Evolutionary conservation across 2,113 vertebrate species (phyloP), one percentile per base, ranked within the genome.

Genomic region (Lasiurus borealis): DNA sequence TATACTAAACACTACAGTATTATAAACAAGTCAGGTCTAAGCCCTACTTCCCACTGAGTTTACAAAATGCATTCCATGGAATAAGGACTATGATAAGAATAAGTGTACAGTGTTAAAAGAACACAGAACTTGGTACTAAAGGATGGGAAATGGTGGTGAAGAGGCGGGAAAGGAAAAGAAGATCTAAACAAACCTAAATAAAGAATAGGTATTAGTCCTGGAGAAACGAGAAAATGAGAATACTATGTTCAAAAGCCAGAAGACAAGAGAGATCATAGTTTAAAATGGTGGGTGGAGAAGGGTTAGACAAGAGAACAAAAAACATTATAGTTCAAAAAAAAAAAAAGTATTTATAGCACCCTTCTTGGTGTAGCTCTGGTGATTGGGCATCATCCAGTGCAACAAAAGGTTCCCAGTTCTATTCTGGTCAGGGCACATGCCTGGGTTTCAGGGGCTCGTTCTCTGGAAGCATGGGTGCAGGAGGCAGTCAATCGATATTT

Each of bases 51-150:
- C 40, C 64, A 95, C 0, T 88, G 52, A 77, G n/a, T 85, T 88
- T 85, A 95, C 76, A 73, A 76, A 95, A 92, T 44, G 72, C 1
- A 87, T 34, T 78, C 31, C 44, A 75, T 23, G 54, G 59, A 88
- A 36, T 23, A 94, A 54, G 48, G 27, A 80, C 64, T 82, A 44
- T 3, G 50, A 85, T 1, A 92, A 31, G 12, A 48, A 13, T n/a
- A 52, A 46, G 54, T 31, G 23, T n/a, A 68, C 15, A 69, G 15
- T 40, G 25, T 76, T 80, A 44, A 96, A 85, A 93, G 23, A 59
- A 66, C 15, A 54, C 2, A 31, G 11, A 89, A 86, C n/a, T 54
- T 68, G 31, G 15, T 72, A 86, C 2, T 21, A 59, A 59, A 81
- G 16, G 25, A 31, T 46, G 29, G 31, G 10, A 96, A 95, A 92